Evolutionary conservation across 2,888 invertebrate species (phyloP).

Genomic region (Parnassius smintheus): DNA sequence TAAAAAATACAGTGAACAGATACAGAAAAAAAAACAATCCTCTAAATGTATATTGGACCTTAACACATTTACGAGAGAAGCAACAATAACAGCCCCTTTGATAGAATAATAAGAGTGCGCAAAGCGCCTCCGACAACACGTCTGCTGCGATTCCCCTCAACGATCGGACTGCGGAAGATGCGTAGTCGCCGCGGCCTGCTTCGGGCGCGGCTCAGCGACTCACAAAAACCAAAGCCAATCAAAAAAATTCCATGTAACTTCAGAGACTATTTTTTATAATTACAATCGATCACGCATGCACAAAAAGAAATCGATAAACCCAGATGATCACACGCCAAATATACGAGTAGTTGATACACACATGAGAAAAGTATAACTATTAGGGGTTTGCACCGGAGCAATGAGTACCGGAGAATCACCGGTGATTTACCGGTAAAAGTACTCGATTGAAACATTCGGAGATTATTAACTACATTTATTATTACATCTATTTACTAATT

Average conservation of each 20-base stretch:
- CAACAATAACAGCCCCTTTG: constrained; percentile 62
- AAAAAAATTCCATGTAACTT: constrained; percentile 2
- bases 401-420: no score
- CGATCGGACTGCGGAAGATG: constrained; percentile 22
- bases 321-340: constrained; percentile 67
- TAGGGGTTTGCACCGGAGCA: no score
- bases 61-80: constrained; percentile 55
- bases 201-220: constrained; percentile 17
- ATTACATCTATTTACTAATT: no score
- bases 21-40: constrained; percentile 46
- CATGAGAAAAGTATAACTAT: constrained; percentile 58
- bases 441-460: no score
- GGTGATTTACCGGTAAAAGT: no score
- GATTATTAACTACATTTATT: no score
- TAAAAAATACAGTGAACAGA: constrained; percentile 44
- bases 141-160: constrained; percentile 28
- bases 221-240: constrained; percentile 7
- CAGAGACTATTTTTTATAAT: constrained; percentile 2
- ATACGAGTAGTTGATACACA: constrained; percentile 68
- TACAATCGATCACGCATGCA: constrained; percentile 7
- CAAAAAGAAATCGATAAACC: constrained; percentile 52
- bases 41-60: constrained; percentile 55
- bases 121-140: constrained; percentile 25
- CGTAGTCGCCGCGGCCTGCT: constrained; percentile 7
- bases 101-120: constrained; percentile 32